A percentile compares a stretch with the other conserved stretches of the same genome.
Evolutionary conservation across 2,113 vertebrate genomes (phyloP).

Genomic region (Mungos mungo): DNA sequence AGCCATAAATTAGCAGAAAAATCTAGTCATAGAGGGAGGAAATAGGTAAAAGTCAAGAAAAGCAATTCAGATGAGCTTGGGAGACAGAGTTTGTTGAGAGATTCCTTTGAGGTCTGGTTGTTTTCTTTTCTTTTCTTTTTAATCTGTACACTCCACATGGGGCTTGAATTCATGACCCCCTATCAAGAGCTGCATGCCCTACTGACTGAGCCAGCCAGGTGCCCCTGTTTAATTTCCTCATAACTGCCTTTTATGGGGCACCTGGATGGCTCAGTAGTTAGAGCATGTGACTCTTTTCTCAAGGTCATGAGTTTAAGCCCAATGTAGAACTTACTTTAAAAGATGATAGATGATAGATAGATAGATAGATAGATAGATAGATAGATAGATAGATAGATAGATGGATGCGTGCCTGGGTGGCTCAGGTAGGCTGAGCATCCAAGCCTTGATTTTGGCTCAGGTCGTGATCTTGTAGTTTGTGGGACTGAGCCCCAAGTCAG

Average conservation of each 20-base stretch:
- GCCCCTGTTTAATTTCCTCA: not conserved
- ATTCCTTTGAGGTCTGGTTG: not conserved
- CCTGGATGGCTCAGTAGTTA: not conserved
- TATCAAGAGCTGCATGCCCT: not conserved
- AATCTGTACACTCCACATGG: not conserved
- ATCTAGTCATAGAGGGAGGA: not conserved
- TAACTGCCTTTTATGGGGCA: not conserved
- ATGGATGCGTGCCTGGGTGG: too few species aligned
- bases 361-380: too few species aligned
- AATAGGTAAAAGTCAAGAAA: conserved; percentile 3
- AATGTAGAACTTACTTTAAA: not conserved
- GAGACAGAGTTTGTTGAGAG: not conserved
- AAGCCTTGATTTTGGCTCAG: too few species aligned
- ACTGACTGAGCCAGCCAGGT: not conserved
- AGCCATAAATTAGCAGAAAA: not conserved
- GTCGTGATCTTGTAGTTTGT: too few species aligned
- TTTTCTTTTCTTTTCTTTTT: not conserved
- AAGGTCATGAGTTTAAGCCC: not conserved
- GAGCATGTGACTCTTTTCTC: not conserved
- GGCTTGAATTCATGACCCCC: not conserved
- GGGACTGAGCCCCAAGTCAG: too few species aligned
- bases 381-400: too few species aligned
- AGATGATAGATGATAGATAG: too few species aligned
- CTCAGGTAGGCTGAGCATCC: too few species aligned
- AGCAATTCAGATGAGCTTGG: not conserved